Evolutionary conservation across 2,888 invertebrate genomes (phyloP).

Genomic region (Perizoma affinitatum): DNA sequence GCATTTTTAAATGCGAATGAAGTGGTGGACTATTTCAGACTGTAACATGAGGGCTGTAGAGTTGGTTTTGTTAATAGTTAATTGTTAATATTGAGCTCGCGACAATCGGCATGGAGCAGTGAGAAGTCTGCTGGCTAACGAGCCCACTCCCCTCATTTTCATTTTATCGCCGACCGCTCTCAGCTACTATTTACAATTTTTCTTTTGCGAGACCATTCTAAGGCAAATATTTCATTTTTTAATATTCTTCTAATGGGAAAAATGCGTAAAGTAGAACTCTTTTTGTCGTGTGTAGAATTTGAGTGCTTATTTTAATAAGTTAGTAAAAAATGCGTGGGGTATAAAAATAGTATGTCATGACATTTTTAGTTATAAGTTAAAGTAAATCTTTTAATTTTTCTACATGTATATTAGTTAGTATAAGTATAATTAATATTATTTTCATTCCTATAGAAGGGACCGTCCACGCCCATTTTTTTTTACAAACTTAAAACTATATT

Average conservation of each 20-base stretch:
- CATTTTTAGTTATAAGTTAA: too few relatives aligned
- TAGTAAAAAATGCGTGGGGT: background rate
- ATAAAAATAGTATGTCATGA: too few relatives aligned
- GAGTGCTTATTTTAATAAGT: conserved; percentile 3
- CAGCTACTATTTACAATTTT: conserved; percentile 64
- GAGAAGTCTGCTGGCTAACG: conserved; percentile 72
- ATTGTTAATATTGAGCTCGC: conserved; percentile 67
- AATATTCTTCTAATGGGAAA: conserved; percentile 56
- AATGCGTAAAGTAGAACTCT: conserved; percentile 20
- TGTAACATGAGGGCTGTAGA: conserved; percentile 45
- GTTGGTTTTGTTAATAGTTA: conserved; percentile 45
- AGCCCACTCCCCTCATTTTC: conserved; percentile 73
- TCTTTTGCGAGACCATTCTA: conserved; percentile 59
- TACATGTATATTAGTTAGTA: too few relatives aligned
- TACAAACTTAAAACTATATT: too few relatives aligned
- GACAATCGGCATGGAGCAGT: conserved; percentile 69
- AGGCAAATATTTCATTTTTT: conserved; percentile 60
- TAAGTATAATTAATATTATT: too few relatives aligned
- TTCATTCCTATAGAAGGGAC: too few relatives aligned
- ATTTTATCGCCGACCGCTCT: conserved; percentile 68
- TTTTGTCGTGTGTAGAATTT: conserved; percentile 11
- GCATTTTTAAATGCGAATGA: conserved; percentile 55
- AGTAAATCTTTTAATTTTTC: too few relatives aligned
- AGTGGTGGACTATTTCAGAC: conserved; percentile 42
- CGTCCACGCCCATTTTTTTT: too few relatives aligned